phyloP scores from a whole-genome alignment of 1,140 invertebrate genomes.

The Nasonia vitripennis region DNA sequence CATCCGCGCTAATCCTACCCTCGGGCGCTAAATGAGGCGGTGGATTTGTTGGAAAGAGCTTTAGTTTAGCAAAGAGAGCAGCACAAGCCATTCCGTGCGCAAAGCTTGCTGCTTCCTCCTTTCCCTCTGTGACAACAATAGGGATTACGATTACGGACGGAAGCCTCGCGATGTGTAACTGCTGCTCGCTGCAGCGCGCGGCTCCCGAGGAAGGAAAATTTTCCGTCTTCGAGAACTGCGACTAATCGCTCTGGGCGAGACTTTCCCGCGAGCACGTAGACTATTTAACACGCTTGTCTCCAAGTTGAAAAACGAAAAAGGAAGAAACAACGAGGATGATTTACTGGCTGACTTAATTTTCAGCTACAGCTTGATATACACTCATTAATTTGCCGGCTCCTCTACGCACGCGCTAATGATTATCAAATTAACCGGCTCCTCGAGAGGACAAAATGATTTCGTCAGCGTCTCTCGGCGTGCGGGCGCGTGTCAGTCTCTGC shows the following conservation, averaged over 20 bases:
- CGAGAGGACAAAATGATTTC: slow-evolving; percentile 35
- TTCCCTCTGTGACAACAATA: slow-evolving; percentile 29
- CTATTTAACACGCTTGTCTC: not conserved
- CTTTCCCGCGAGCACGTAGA: not conserved
- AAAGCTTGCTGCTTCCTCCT: not conserved
- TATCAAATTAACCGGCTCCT: slow-evolving; percentile 35
- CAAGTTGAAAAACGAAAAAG: not conserved
- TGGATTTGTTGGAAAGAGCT: slow-evolving; percentile 75
- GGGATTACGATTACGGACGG: slow-evolving; percentile 47
- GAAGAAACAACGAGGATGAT: not conserved
- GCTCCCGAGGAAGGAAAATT: slow-evolving; percentile 23
- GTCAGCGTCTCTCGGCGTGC: not conserved
- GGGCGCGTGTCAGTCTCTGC: not conserved
- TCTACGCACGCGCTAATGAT: slow-evolving; percentile 27
- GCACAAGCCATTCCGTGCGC: slow-evolving; percentile 9
- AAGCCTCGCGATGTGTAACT: not conserved
- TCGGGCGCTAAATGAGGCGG: slow-evolving; percentile 73
- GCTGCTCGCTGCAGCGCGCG: not conserved
- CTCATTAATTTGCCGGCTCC: slow-evolving; percentile 9
- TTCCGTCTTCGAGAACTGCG: slow-evolving; percentile 4
- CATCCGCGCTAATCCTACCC: slow-evolving; percentile 42
- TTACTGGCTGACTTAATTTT: too few relatives aligned
- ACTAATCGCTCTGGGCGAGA: slow-evolving; percentile 23
- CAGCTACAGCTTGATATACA: too few relatives aligned
- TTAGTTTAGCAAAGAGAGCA: slow-evolving; percentile 48